Evolutionary conservation across 2,888 invertebrate species (phyloP), one percentile per base, ranked within the genome.

Genomic region (Dryobotodes eremita): DNA sequence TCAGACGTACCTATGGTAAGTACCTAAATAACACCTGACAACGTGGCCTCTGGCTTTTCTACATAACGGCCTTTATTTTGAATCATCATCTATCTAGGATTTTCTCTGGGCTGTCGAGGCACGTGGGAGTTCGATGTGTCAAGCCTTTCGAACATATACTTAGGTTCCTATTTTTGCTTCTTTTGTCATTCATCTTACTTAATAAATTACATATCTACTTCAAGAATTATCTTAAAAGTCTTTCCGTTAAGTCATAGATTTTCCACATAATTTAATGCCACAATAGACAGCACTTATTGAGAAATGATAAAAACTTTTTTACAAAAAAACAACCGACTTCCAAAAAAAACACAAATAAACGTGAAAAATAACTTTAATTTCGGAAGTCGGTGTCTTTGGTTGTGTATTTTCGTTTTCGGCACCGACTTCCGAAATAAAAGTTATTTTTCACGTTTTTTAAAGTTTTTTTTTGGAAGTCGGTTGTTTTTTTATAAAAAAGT

Each of bases 31-130:
- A 26, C 53, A 66, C 23, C 53, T 55, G 73, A 20, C 50, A 31
- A 66, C 5, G 48, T 26, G 48, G n/a, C 23, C 13, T 26, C 36
- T 20, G 10, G 7, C 48, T 70, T 50, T 59, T 46, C n/a, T 42
- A 46, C 20, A 10, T 17, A 70, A 26, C 36, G 8, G 6, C 17
- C 53, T 26, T 26, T 23, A 55, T 17, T 69, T 62, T 77, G 36
- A 69, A 78, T 78, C 48, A 66, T 59, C 46, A 36, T 50, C 0
- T 17, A 36, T 46, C 59, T 61, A 46, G 26, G 20, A 26, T 50
- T 75, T 68, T 55, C 61, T 42, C 36, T 26, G 36, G 20, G 11
- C 26, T 48, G 5, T 53, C 23, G 4, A 11, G n/a, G 7, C 42
- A 31, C 65, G 20, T 72, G 23, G 15, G 15, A 65, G 65, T 59